Evolutionary conservation across 2,113 vertebrate species (phyloP).

Genomic region (Dissostichus mawsoni): DNA sequence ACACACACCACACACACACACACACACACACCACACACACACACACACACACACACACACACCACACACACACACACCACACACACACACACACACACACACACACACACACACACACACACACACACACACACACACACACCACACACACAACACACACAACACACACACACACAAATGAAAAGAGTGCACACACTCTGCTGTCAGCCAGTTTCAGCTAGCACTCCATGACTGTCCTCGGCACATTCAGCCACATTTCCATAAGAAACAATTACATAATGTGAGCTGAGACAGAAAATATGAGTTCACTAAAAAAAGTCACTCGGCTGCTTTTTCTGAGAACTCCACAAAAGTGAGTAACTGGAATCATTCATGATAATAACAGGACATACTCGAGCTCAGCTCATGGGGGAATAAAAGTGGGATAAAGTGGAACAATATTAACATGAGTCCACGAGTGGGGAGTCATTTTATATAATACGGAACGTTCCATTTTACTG

Average conservation of each 20-base stretch:
- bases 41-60: neutral
- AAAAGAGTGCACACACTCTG: neutral
- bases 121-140: neutral
- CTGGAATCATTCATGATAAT: neutral
- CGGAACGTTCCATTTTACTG: conserved; percentile 9
- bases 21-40: too few species aligned
- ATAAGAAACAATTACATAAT: conserved; percentile 37
- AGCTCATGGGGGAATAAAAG: neutral
- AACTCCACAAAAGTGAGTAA: neutral
- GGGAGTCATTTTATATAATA: neutral
- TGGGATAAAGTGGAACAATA: conserved; percentile 14
- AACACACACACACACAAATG: neutral
- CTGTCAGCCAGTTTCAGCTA: conserved; percentile 7
- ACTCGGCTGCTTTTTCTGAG: neutral
- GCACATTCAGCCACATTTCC: conserved; percentile 27
- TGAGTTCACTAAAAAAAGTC: neutral
- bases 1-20: too few species aligned
- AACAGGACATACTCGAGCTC: neutral
- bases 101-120: too few species aligned
- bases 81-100: too few species aligned
- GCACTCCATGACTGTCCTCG: neutral
- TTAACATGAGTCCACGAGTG: neutral
- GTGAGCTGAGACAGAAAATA: neutral
- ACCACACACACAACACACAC: conserved; percentile 6
- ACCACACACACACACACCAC: fast-evolving